Conservation (phyloP, 2,888 invertebrate genomes). For the Spicauda simplicius region DNA sequence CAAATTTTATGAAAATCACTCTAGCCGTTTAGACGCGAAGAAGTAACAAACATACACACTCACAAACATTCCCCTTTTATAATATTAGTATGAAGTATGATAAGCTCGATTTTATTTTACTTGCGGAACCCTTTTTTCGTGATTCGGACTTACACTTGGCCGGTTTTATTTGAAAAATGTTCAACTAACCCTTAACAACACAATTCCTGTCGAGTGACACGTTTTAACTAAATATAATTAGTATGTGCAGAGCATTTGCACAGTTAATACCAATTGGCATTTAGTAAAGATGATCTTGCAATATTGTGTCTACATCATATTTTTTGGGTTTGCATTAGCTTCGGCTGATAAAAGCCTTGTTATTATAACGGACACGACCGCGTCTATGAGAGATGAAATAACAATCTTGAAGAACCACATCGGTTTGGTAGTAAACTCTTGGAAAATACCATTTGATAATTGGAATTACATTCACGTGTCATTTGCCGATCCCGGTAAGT, state of each 20-base stretch:
- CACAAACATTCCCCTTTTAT: too few relatives aligned
- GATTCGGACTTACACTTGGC: too few relatives aligned
- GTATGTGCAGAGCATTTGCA: background rate
- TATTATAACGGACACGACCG: conserved; percentile 60
- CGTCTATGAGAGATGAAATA: conserved; percentile 58
- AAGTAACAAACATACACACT: too few relatives aligned
- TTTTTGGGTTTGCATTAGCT: background rate
- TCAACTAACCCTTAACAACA: too few relatives aligned
- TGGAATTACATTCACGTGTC: conserved; percentile 45
- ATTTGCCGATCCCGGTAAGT: conserved; percentile 47
- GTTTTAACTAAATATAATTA: background rate
- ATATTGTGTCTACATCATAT: background rate
- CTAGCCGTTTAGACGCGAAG: too few relatives aligned
- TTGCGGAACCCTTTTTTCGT: too few relatives aligned
- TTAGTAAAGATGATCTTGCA: background rate
- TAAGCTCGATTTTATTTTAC: too few relatives aligned
- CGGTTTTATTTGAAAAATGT: too few relatives aligned
- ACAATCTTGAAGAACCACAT: conserved; percentile 54
- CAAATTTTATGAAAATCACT: too few relatives aligned
- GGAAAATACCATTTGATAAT: conserved; percentile 19
- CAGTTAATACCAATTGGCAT: background rate
- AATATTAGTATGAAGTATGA: too few relatives aligned
- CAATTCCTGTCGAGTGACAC: too few relatives aligned
- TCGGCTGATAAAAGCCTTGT: conserved; percentile 55
- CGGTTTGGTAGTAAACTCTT: conserved; percentile 36